Evolutionary conservation across 2,113 vertebrate species (phyloP).

Genomic region (Sisor rabdophorus): DNA sequence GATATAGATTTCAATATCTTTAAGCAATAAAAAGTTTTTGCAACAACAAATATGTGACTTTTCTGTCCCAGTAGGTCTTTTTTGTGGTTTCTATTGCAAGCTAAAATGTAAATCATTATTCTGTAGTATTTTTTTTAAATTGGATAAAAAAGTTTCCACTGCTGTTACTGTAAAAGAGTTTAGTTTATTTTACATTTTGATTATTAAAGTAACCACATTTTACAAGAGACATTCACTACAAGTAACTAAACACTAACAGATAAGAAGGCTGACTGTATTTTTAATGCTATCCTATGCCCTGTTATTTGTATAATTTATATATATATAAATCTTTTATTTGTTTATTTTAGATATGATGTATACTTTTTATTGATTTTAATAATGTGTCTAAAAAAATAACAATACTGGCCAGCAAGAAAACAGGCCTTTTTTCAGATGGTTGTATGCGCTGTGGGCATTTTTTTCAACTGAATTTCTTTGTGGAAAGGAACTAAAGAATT

Average conservation of each 20-base stretch:
- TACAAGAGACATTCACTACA: neutral
- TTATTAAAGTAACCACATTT: neutral
- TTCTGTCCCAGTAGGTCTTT: neutral
- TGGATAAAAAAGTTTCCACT: too few species aligned
- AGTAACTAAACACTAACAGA: neutral
- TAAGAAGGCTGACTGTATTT: neutral
- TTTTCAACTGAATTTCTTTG: neutral
- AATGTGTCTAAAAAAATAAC: neutral
- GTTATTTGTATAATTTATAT: neutral
- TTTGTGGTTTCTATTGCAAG: neutral
- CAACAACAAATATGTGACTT: too few species aligned
- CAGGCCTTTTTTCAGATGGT: too few species aligned
- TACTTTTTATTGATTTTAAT: neutral
- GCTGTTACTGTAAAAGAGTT: neutral
- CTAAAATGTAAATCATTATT: neutral
- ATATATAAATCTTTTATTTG: neutral
- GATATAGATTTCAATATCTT: too few species aligned
- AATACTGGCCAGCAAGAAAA: neutral
- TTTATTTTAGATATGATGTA: neutral
- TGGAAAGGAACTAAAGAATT: too few species aligned
- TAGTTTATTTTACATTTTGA: too few species aligned
- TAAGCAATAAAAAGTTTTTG: too few species aligned
- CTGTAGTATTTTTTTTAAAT: neutral
- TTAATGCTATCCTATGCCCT: neutral
- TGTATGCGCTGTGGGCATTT: neutral